Conservation (phyloP, 2,888 invertebrate species). For the Drosophila quasianomalipes region DNA sequence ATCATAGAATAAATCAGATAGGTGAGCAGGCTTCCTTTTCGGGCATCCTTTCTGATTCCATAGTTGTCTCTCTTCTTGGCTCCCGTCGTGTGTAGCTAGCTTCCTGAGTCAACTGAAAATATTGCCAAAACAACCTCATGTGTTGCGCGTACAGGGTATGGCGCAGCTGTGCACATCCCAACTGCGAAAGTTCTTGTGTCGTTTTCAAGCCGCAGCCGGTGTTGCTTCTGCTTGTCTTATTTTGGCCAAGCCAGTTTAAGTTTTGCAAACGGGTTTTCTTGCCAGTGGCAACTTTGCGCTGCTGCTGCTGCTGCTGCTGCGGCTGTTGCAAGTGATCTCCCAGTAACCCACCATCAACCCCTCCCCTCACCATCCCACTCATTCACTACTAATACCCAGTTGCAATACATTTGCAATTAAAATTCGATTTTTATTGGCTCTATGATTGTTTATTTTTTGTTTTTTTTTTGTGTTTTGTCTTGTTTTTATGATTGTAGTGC, state of each 20-base stretch:
- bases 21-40: background rate
- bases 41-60: background rate
- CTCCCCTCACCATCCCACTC: background rate
- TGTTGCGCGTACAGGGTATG: slow-evolving; percentile 4
- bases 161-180: background rate
- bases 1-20: no score
- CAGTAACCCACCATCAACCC: fast-evolving
- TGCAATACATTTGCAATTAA: slow-evolving; percentile 57
- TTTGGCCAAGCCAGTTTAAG: slow-evolving; percentile 61
- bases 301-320: background rate
- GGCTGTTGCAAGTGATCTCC: slow-evolving; percentile 21
- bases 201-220: background rate
- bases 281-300: background rate
- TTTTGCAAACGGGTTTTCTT: slow-evolving; percentile 43
- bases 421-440: slow-evolving; percentile 68
- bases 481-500: background rate
- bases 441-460: slow-evolving; percentile 22
- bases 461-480: slow-evolving; percentile 1
- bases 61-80: background rate
- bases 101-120: background rate
- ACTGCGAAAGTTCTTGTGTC: background rate
- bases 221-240: slow-evolving; percentile 30
- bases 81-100: background rate
- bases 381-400: background rate
- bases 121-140: background rate